These are phyloP conservation scores for Protonemura montana DNA, from an alignment of 2,888 invertebrate genomes.

Conservation along the genomic window DNA sequence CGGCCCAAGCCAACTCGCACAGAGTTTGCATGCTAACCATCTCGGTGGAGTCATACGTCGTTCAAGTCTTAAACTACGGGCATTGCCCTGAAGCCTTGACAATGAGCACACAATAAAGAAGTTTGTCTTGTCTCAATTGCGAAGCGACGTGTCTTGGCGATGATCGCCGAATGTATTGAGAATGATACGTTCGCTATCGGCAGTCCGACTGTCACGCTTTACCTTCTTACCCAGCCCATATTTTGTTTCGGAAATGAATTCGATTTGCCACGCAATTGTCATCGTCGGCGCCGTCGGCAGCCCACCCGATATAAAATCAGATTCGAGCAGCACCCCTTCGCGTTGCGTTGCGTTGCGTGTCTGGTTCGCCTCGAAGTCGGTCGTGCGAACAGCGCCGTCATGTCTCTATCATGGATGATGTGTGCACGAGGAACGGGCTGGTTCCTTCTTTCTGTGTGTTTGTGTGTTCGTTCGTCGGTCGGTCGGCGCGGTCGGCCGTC, in stretches of 20 bases:
- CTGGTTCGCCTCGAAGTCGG: not conserved
- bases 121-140: not conserved
- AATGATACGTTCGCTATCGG: not conserved
- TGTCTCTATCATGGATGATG: not conserved
- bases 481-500: not conserved
- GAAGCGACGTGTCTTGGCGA: not conserved
- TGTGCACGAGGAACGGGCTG: not conserved
- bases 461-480: not conserved
- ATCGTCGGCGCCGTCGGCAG: not conserved
- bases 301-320: too few species aligned
- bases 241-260: not conserved
- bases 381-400: not conserved
- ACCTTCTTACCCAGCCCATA: too few species aligned
- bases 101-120: conserved; percentile 1
- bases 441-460: conserved; percentile 12
- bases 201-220: too few species aligned
- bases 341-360: too few species aligned
- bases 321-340: too few species aligned
- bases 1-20: not conserved
- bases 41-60: too few species aligned
- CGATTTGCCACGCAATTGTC: too few species aligned
- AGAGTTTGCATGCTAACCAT: not conserved
- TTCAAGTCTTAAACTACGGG: not conserved
- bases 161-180: not conserved
- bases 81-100: not conserved